Conservation (phyloP, 2,888 invertebrate genomes). For the Diadromus collaris region DNA sequence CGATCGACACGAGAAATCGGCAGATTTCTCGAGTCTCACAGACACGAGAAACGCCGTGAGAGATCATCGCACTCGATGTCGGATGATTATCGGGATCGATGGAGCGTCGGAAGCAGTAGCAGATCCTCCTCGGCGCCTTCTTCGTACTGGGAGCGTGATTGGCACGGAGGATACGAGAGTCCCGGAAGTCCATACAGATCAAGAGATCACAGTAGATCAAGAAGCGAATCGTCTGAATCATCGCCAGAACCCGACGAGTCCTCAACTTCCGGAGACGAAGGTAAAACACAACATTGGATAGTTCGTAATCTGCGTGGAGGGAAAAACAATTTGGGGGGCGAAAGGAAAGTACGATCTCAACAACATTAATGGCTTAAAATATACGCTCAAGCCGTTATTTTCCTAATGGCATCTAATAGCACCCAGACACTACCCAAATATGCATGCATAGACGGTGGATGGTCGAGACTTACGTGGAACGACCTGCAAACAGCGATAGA, state of each 20-base stretch:
- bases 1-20: too few species aligned
- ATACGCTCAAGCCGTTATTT: background rate
- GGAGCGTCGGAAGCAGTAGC: slow-evolving; percentile 42
- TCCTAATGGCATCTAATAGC: background rate
- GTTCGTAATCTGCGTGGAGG: background rate
- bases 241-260: slow-evolving; percentile 78
- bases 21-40: slow-evolving; percentile 66
- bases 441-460: background rate
- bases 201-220: slow-evolving; percentile 60
- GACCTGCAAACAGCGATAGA: slow-evolving; percentile 41
- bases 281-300: slow-evolving; percentile 66
- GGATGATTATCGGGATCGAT: slow-evolving; percentile 56
- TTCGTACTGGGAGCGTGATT: slow-evolving; percentile 58
- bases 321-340: background rate
- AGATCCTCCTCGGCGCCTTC: slow-evolving; percentile 57
- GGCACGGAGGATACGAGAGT: slow-evolving; percentile 63
- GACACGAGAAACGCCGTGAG: slow-evolving; percentile 71
- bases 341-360: too few species aligned
- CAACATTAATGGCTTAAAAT: too few species aligned
- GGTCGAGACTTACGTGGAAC: slow-evolving; percentile 12
- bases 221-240: slow-evolving; percentile 70
- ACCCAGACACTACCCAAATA: background rate
- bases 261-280: slow-evolving; percentile 79
- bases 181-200: slow-evolving; percentile 40
- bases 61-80: slow-evolving; percentile 61